Conservation (phyloP, 2,113 vertebrate species). For the Mormoops blainvillei region DNA sequence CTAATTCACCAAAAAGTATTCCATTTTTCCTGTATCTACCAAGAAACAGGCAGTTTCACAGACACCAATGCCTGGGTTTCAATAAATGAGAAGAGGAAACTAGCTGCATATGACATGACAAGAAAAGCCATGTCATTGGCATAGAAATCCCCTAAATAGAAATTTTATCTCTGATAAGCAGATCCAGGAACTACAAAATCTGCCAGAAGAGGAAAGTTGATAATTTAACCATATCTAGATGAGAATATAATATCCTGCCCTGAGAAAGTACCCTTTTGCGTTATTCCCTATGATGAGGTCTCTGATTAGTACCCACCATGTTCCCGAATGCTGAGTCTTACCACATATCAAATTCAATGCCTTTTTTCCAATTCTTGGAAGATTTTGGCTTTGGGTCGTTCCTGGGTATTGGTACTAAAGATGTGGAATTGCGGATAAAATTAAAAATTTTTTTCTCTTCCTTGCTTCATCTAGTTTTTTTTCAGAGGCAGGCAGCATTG, state of each 20-base stretch:
- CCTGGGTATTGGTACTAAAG: neutral
- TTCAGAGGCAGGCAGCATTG: neutral
- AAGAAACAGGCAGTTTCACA: neutral
- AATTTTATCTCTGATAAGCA: conserved; percentile 19
- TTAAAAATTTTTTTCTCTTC: neutral
- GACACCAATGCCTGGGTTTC: neutral
- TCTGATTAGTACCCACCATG: neutral
- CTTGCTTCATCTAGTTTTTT: neutral
- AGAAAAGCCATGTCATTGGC: neutral
- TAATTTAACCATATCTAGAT: conserved; percentile 11
- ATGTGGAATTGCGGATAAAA: neutral
- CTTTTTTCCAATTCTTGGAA: neutral
- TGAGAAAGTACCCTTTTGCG: neutral
- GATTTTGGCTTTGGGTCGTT: neutral
- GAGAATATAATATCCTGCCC: neutral
- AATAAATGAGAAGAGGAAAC: neutral
- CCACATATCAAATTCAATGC: neutral
- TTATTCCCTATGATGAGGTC: neutral
- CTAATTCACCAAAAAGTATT: neutral
- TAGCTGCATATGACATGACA: neutral
- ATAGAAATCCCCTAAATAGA: neutral
- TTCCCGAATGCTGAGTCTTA: neutral
- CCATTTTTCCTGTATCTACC: neutral
- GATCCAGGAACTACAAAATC: neutral
- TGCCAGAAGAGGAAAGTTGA: neutral